Evolutionary conservation across 2,113 vertebrate species (phyloP).

Genomic region (Ammospiza nelsoni): DNA sequence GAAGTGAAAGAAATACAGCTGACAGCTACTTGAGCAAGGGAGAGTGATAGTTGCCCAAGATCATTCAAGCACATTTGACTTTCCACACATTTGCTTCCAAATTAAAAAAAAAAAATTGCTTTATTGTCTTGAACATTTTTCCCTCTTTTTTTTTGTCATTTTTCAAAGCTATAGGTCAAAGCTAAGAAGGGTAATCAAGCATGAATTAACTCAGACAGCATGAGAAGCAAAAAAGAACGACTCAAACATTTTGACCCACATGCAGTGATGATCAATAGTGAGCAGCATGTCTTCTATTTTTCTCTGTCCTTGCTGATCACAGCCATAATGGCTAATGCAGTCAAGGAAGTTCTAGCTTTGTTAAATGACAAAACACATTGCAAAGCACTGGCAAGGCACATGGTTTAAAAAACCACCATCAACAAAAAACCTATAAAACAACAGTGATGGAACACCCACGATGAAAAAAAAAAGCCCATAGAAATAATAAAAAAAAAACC

Average conservation of each 20-base stretch:
- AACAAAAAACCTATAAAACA: neutral
- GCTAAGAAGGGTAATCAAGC: neutral
- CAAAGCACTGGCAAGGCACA: neutral
- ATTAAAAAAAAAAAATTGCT: accelerated
- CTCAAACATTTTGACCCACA: neutral
- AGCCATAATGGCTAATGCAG: neutral
- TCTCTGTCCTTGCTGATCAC: neutral
- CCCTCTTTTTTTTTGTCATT: neutral
- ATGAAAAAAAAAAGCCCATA: neutral
- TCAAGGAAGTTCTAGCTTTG: neutral
- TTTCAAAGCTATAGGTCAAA: neutral
- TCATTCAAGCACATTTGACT: neutral
- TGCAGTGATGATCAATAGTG: neutral
- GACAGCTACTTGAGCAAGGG: neutral
- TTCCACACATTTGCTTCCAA: neutral
- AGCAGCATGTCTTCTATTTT: neutral
- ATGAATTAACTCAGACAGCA: neutral
- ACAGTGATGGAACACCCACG: neutral
- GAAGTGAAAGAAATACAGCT: neutral
- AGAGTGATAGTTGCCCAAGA: neutral
- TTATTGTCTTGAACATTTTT: neutral
- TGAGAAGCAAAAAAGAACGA: neutral
- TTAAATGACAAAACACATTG: neutral
- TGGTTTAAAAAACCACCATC: accelerated
- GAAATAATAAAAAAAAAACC: neutral